These are phyloP conservation scores for Branchipolynoe longqiensis DNA, from an alignment of 2,888 invertebrate species.

Conservation along the genomic window DNA sequence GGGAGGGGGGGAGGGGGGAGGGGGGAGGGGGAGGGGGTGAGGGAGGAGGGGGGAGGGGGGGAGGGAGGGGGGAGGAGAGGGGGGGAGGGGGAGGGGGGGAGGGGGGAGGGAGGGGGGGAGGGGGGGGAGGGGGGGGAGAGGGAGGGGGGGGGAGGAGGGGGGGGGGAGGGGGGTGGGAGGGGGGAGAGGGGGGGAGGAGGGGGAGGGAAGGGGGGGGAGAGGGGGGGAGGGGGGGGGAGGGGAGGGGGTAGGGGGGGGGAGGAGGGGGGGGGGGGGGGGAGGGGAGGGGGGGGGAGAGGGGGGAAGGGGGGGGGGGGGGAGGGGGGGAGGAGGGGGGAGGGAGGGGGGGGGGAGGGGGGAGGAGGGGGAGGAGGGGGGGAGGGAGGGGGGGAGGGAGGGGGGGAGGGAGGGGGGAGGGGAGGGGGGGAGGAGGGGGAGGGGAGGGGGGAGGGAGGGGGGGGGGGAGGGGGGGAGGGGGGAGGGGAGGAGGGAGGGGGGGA, in stretches of 20 bases:
- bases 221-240: slow-evolving; percentile 15
- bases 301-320: neutral
- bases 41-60: neutral
- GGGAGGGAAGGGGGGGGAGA: neutral
- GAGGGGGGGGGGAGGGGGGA: neutral
- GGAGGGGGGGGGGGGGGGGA: neutral
- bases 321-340: neutral
- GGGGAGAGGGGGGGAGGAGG: neutral
- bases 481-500: neutral
- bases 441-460: neutral
- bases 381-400: slow-evolving; percentile 6
- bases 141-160: neutral
- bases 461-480: neutral
- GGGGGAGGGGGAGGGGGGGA: neutral
- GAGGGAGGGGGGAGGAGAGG: neutral
- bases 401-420: slow-evolving; percentile 16
- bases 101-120: neutral
- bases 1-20: neutral
- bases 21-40: neutral
- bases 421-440: neutral
- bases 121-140: neutral
- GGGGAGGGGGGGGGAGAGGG: neutral
- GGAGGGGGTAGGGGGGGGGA: neutral
- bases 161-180: neutral
- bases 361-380: neutral